A percentile compares a stretch with the other conserved stretches of the same genome.
Evolutionary conservation across 2,888 invertebrate species (phyloP).

Genomic region (Metalampra italica): DNA sequence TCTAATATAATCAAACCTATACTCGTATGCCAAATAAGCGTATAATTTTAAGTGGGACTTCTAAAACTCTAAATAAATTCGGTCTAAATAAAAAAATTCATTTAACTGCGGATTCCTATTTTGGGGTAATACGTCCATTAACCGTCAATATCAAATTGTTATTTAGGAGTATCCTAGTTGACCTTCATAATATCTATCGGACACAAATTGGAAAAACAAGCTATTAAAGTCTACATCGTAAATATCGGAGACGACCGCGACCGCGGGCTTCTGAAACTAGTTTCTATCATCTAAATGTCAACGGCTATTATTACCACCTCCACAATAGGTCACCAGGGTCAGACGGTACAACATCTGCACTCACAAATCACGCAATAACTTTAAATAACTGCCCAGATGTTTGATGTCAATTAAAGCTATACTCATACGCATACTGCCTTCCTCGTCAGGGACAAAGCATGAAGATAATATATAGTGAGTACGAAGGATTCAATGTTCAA

Average conservation of each 20-base stretch:
- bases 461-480: too few species aligned
- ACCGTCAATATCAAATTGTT: neutral
- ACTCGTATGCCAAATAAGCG: too few species aligned
- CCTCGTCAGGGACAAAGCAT: too few species aligned
- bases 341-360: slow-evolving; percentile 27
- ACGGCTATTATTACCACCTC: slow-evolving; percentile 60
- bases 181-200: slow-evolving; percentile 20
- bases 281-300: slow-evolving; percentile 62
- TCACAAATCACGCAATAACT: slow-evolving; percentile 20
- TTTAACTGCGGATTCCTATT: neutral
- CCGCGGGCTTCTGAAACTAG: slow-evolving; percentile 53
- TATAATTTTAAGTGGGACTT: too few species aligned
- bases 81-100: too few species aligned
- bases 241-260: slow-evolving; percentile 32
- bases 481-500: too few species aligned
- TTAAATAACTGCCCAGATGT: slow-evolving; percentile 8
- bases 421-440: too few species aligned
- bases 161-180: slow-evolving; percentile 18
- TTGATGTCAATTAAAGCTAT: neutral
- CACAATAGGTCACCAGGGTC: slow-evolving; percentile 47
- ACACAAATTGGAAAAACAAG: slow-evolving; percentile 38
- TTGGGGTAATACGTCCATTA: neutral
- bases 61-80: too few species aligned
- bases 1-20: too few species aligned
- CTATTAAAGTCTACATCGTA: slow-evolving; percentile 30